These are phyloP conservation scores for Cyaniris semiargus DNA, from an alignment of 2,888 invertebrate species.

Conservation along the genomic window DNA sequence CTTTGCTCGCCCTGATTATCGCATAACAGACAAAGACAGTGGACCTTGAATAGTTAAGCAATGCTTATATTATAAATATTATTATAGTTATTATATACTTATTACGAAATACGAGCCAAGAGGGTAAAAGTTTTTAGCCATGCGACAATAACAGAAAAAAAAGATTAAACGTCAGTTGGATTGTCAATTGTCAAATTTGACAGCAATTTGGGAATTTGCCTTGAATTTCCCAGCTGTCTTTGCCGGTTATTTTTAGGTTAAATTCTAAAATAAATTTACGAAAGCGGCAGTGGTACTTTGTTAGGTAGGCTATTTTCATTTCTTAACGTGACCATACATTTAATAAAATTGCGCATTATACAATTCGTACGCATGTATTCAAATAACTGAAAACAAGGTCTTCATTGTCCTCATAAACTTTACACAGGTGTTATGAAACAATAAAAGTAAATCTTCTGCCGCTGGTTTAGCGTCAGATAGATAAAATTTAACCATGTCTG, in stretches of 20 bases:
- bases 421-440: constrained; percentile 77
- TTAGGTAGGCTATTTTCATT: constrained; percentile 77
- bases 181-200: constrained; percentile 27
- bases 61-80: no score
- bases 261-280: constrained; percentile 77
- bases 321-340: constrained; percentile 67
- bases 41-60: no score
- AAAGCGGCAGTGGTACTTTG: constrained; percentile 65
- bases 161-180: not conserved
- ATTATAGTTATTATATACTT: no score
- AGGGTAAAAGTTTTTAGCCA: no score
- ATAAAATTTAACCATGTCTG: constrained; percentile 85
- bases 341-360: constrained; percentile 69
- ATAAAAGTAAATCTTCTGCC: constrained; percentile 62
- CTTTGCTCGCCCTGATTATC: no score
- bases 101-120: no score
- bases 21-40: no score
- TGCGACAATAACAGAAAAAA: not conserved
- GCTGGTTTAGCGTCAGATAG: constrained; percentile 68
- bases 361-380: constrained; percentile 42
- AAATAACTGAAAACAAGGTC: constrained; percentile 50
- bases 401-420: constrained; percentile 64
- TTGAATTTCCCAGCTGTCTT: constrained; percentile 69
- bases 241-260: constrained; percentile 79
- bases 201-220: not conserved